Percentiles rank a stretch among this genome's conserved stretches.
These are phyloP conservation scores for Drosophila birchii DNA, from an alignment of 2,888 invertebrate species.

Conservation along the genomic window DNA sequence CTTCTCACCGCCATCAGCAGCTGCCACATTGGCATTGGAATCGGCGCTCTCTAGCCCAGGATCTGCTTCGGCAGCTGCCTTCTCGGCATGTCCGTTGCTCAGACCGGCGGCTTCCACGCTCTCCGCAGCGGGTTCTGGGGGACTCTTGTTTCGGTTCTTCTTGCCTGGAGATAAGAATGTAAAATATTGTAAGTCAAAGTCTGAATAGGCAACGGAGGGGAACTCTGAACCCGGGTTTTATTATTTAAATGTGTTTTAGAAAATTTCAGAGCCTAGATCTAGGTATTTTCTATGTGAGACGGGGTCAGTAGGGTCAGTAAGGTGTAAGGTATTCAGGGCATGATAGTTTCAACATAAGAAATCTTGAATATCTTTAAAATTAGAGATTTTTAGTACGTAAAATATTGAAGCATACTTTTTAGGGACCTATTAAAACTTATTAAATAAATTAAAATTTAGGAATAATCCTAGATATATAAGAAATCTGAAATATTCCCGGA, in stretches of 20 bases:
- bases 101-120: conserved; percentile 38
- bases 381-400: too few species aligned
- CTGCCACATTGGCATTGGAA: conserved; percentile 70
- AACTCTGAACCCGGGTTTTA: conserved; percentile 4
- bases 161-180: conserved; percentile 51
- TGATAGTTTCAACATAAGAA: not conserved
- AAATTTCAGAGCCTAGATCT: not conserved
- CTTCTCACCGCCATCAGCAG: conserved; percentile 25
- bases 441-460: too few species aligned
- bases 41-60: conserved; percentile 49
- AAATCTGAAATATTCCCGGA: not conserved
- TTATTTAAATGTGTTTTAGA: not conserved
- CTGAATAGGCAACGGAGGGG: not conserved
- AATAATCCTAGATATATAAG: not conserved
- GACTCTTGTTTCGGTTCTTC: conserved; percentile 78
- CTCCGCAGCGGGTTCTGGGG: conserved; percentile 47
- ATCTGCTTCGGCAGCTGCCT: conserved; percentile 6
- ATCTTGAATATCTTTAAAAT: not conserved
- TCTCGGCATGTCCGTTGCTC: conserved; percentile 78
- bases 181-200: conserved; percentile 7
- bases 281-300: not conserved
- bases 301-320: not conserved
- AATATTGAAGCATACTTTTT: not conserved
- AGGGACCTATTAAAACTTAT: not conserved
- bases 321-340: not conserved